Conservation (phyloP, 2,113 vertebrate genomes). For the Morone chrysops region DNA sequence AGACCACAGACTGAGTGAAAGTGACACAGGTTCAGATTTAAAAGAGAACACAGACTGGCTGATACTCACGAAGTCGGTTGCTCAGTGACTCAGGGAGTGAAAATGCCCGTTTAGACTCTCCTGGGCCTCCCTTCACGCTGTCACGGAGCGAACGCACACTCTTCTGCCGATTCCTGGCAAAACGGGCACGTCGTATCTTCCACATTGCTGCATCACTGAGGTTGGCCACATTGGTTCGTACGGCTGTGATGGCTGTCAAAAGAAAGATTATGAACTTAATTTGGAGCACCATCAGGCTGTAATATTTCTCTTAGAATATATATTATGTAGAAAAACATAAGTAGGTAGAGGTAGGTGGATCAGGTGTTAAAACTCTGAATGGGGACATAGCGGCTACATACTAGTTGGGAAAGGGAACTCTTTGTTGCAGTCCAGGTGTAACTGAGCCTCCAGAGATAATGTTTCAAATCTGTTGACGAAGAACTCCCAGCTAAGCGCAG, state of each 20-base stretch:
- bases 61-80: constrained; percentile 94
- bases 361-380: constrained; percentile 13
- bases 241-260: constrained; percentile 94
- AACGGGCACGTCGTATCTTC: constrained; percentile 98
- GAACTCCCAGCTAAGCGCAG: constrained; percentile 99
- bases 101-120: constrained; percentile 93
- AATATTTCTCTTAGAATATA: background rate
- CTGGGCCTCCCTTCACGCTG: constrained; percentile 91
- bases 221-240: constrained; percentile 97
- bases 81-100: constrained; percentile 96
- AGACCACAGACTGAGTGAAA: constrained; percentile 38
- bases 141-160: constrained; percentile 96
- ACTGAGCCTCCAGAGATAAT: constrained; percentile 96
- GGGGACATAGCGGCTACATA: constrained; percentile 76
- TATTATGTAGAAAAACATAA: background rate
- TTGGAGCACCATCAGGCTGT: background rate
- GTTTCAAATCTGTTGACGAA: constrained; percentile 99
- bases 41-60: background rate
- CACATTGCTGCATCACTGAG: constrained; percentile 97
- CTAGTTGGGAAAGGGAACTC: constrained; percentile 99
- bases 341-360: background rate
- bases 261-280: background rate
- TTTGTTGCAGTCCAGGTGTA: constrained; percentile 99
- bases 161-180: constrained; percentile 97
- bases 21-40: constrained; percentile 12